Percentiles rank a stretch among this genome's conserved stretches.
phyloP scores from a whole-genome alignment of 2,797 vertebrate genomes.

The Bradypodion ventrale region DNA sequence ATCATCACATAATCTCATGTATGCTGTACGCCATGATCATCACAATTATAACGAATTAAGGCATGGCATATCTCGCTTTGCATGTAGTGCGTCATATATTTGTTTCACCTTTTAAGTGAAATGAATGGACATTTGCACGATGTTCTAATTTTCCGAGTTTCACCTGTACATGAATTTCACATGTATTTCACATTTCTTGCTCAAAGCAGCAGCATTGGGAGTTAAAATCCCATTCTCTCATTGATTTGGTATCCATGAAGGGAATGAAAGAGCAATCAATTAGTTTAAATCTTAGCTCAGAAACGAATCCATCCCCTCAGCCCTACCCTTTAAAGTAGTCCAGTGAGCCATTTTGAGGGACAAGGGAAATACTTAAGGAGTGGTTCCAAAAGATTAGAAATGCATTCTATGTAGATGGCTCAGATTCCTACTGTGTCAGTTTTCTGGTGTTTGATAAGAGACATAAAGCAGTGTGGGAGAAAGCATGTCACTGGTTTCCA shows the following conservation, averaged over 20 bases:
- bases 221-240: background rate
- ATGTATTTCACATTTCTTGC: conserved; percentile 28
- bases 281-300: conserved; percentile 20
- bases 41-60: no score
- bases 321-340: conserved; percentile 8
- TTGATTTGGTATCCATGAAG: background rate
- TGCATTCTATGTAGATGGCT: conserved; percentile 58
- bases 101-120: no score
- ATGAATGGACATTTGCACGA: no score
- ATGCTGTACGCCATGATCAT: no score
- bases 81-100: no score
- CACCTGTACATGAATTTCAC: conserved; percentile 35
- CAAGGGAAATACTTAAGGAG: conserved; percentile 17
- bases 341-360: conserved; percentile 33
- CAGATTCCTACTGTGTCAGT: conserved; percentile 69
- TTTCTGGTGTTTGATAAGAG: conserved; percentile 74
- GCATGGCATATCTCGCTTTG: no score
- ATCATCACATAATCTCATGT: no score
- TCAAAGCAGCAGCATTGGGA: conserved; percentile 18
- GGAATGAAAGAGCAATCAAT: background rate
- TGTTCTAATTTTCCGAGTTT: no score
- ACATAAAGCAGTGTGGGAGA: conserved; percentile 73
- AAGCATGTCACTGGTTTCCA: conserved; percentile 77
- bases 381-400: conserved; percentile 53
- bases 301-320: conserved; percentile 34